Evolutionary conservation across 2,888 invertebrate genomes (phyloP).

Genomic region (Brachylomia viminalis): DNA sequence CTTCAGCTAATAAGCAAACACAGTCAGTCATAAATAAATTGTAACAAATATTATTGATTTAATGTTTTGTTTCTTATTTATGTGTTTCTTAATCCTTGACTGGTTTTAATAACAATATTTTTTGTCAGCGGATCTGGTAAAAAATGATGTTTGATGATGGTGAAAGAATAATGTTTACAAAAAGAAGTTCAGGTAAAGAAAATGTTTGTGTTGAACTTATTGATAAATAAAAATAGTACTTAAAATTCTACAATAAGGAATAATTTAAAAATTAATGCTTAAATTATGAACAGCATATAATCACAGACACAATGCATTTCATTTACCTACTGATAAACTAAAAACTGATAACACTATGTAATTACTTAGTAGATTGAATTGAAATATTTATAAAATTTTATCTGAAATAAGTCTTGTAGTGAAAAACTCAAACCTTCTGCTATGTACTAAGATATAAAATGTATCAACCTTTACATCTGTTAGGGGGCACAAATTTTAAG

Average conservation of each 20-base stretch:
- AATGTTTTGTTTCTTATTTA: neutral
- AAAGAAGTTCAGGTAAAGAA: neutral
- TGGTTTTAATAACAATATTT: neutral
- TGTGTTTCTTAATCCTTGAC: neutral
- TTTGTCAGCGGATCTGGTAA: neutral
- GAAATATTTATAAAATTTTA: neutral
- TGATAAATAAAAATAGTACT: neutral
- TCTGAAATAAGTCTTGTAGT: neutral
- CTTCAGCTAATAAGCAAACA: neutral
- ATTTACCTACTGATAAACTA: slow-evolving; percentile 7
- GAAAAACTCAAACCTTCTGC: neutral
- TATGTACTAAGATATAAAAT: too few species aligned
- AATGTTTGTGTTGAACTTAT: neutral
- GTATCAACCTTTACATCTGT: neutral
- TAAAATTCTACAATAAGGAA: neutral
- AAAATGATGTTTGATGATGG: neutral
- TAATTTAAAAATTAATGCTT: neutral
- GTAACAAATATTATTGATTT: neutral
- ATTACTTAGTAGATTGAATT: neutral
- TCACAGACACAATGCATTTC: neutral
- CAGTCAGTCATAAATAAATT: neutral
- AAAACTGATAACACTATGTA: slow-evolving; percentile 1
- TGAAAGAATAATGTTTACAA: neutral
- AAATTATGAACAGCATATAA: slow-evolving; percentile 1
- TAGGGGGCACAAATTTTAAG: neutral